Evolutionary conservation across 2,888 invertebrate genomes (phyloP).

Genomic region (Lissocephala sabroskyi): DNA sequence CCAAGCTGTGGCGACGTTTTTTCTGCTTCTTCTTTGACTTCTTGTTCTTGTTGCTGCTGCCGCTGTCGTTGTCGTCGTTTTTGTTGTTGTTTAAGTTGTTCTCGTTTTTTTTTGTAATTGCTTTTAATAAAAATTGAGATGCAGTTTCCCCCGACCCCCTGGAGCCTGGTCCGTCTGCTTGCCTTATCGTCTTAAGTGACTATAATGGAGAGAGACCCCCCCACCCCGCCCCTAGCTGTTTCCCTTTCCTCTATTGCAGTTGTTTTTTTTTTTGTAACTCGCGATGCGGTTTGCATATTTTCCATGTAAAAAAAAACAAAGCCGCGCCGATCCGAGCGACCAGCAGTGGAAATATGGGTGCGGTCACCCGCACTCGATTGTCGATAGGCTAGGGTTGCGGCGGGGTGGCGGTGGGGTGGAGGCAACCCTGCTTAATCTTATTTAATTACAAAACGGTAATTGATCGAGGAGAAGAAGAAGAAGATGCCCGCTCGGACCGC

Average conservation of each 20-base stretch:
- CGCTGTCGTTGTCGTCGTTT: conserved; percentile 21
- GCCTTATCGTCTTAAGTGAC: conserved; percentile 32
- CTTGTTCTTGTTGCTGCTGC: conserved; percentile 45
- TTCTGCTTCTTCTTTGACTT: too few relatives aligned
- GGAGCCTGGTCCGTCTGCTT: conserved; percentile 8
- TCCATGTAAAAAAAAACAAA: too few relatives aligned
- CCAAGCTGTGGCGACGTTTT: conserved; percentile 11
- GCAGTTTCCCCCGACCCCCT: conserved; percentile 21
- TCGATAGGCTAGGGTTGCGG: too few relatives aligned
- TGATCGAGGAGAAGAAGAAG: conserved; percentile 46
- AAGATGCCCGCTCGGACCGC: conserved; percentile 2
- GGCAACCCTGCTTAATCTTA: conserved; percentile 64
- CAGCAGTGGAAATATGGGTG: conserved; percentile 41
- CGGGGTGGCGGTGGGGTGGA: too few relatives aligned
- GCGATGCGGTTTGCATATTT: conserved; percentile 64
- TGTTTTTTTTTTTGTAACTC: conserved; percentile 11
- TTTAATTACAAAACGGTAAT: conserved; percentile 64
- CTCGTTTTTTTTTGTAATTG: conserved; percentile 46
- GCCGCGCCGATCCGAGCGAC: too few relatives aligned
- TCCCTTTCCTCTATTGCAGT: neutral
- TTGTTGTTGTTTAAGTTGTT: conserved; percentile 28
- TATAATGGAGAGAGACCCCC: conserved; percentile 9
- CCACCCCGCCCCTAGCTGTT: neutral
- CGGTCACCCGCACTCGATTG: conserved; percentile 53
- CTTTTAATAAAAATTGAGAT: conserved; percentile 60